Evolutionary conservation across 2,113 vertebrate genomes (phyloP), one percentile per base, ranked within the genome.

Genomic region (Oriolus oriolus): DNA sequence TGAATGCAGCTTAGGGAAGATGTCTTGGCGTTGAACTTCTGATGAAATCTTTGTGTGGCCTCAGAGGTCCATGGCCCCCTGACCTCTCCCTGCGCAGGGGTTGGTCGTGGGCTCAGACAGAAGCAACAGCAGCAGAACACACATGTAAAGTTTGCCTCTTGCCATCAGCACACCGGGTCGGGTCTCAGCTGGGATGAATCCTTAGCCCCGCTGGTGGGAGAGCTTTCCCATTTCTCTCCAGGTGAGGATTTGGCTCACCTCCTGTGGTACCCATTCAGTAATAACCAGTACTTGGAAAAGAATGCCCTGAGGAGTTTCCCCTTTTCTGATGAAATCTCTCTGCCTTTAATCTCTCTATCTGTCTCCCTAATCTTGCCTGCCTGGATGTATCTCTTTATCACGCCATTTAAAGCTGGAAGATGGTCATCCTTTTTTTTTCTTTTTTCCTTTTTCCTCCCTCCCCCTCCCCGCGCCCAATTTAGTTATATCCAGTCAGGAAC

Each of bases 1-100:
- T 96, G 95, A 97, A 94, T 74, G 61, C 91, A 95, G 95, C 96
- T 98, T 96, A 97, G 78, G 39, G 42, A 97, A 97, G 89, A 95
- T 94, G 96, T 94, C 95, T 95, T 63, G 78, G 73, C 53, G 21
- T 60, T 90, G 74, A 54, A 84, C 90, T 91, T 97, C 89, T 90
- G 93, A 68, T 89, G 56, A 76, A 91, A 88, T 79, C 73, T 56
- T 79, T 91, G 89, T 87, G 91, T 95, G 84, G 47, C 79, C 83
- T 76, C 57, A 70, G 52, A 97, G 44, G 68, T 80, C 47, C n/a
- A 2, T 17, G 28, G 42, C 16, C 60, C 1, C 60, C 77, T 11
- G 14, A 78, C 45, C 52, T 80, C 37, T 76, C 11, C 73, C 39
- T 57, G 53, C 3, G 1, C 3, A 41, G 61, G 8, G 74, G 68